Evolutionary conservation across 37 sponge, comb jelly and placozoan species (phyloP).

Genomic region (Diacarnus erythraeanus): DNA sequence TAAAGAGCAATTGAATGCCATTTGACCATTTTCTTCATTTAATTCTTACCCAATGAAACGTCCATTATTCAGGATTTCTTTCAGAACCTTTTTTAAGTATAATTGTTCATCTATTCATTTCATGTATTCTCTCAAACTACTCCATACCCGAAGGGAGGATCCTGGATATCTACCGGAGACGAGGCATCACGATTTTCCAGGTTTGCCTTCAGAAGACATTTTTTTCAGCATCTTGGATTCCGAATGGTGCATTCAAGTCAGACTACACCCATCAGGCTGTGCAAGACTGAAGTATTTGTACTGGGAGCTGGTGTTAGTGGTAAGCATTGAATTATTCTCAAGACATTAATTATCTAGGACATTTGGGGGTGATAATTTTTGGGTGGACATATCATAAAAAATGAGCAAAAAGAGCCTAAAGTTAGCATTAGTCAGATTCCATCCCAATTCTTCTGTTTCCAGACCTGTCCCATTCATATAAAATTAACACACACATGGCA

Average conservation of each 20-base stretch:
- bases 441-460: background rate
- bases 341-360: background rate
- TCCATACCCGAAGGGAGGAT: slow-evolving; percentile 69
- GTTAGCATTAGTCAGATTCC: background rate
- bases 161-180: slow-evolving; percentile 83
- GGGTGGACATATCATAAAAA: background rate
- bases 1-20: no score
- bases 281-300: slow-evolving; percentile 58
- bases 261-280: slow-evolving; percentile 74
- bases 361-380: background rate
- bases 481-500: no score
- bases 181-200: slow-evolving; percentile 81
- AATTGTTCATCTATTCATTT: no score
- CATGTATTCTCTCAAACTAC: no score
- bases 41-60: no score
- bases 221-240: slow-evolving; percentile 92
- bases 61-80: no score
- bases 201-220: slow-evolving; percentile 83
- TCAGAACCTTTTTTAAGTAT: no score
- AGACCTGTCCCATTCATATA: no score
- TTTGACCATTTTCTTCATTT: no score
- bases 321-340: slow-evolving; percentile 16
- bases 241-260: slow-evolving; percentile 65
- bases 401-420: background rate
- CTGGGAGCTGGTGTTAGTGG: slow-evolving; percentile 73